Base-by-base conservation (phyloP, 2,888 invertebrate species). In the Drosophila mimetica region DNA sequence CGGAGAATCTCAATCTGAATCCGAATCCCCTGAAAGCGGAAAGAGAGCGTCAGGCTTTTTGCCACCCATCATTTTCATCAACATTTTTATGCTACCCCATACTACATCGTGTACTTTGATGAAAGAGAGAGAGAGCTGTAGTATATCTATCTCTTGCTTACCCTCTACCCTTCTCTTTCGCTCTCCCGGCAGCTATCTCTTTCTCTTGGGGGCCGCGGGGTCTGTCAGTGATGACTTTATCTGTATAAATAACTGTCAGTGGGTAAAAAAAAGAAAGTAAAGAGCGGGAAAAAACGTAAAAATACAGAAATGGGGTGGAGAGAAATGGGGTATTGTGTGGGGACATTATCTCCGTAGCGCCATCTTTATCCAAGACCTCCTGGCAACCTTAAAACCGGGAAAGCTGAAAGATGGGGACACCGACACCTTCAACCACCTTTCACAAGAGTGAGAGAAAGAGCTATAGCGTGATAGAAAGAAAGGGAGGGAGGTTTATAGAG, bases 191-290 rank as follows among this genome's bases (percentile, higher is more conserved):
- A 32, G 58, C 57, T 57, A 14, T 14, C 48, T 39, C 52, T 50
- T 9, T 41, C 42, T 34, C 11, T 51, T 50, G 57, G 54, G 75
- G 64, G 69, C 86, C 72, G 70, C 59, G 71, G 79, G 77, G 79
- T 77, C 84, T 76, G 86, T 79, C 85, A 77, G 77, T 86, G 82
- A 89, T 89, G 88, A 89, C 89, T 89, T 89, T 89, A 88, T 86
- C 88, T 86, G 86, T 86, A 89, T 86, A 89, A 89, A 89, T 89
- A 89, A 87, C 86, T 89, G 86, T 78, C 88, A 82, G 77, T 37
- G 70, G 59, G 58, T 61, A 72, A 76, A 59, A 60, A 34, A 70
- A 69, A 53, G 71, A 60, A 46, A 72, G 66, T 60, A 20, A 63
- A 20, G 36, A 51, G 34, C 34, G 39, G 44, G 61, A 60, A 71